Evolutionary conservation across 1,140 invertebrate genomes (phyloP).

Genomic region (Eriosoma lanigerum): DNA sequence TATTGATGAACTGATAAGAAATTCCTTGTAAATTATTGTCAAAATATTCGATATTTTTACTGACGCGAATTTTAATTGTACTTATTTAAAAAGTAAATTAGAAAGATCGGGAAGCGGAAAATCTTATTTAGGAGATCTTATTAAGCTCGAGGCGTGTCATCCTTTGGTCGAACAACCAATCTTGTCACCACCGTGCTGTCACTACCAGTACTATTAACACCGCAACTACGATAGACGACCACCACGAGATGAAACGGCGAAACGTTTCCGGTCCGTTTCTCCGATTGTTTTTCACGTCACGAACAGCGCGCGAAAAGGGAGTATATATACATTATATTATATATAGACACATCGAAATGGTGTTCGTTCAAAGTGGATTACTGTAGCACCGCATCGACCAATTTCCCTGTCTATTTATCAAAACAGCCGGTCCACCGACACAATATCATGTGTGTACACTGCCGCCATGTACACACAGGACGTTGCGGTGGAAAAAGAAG

Average conservation of each 20-base stretch:
- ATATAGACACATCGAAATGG: background rate
- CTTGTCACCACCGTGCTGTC: background rate
- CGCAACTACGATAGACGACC: background rate
- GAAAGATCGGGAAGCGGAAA: background rate
- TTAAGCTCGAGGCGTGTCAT: conserved; percentile 6
- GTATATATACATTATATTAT: background rate
- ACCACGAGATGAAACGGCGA: background rate
- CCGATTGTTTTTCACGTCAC: conserved; percentile 50
- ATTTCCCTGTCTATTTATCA: conserved; percentile 49
- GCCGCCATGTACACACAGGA: background rate
- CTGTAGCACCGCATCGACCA: conserved; percentile 19
- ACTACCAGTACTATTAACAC: too few relatives aligned
- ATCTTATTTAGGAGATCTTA: conserved; percentile 31
- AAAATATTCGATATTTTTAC: background rate
- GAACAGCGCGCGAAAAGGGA: background rate
- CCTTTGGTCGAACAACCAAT: background rate
- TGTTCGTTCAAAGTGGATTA: conserved; percentile 51
- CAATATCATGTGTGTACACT: background rate
- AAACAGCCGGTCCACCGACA: conserved; percentile 15
- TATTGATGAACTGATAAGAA: too few relatives aligned
- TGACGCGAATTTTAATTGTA: too few relatives aligned
- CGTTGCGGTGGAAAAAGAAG: background rate
- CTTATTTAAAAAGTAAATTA: background rate
- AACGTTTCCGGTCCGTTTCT: conserved; percentile 23
- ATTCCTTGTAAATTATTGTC: too few relatives aligned